Base-by-base conservation (phyloP, 2,888 invertebrate genomes). In the Nomada ruficornis region DNA sequence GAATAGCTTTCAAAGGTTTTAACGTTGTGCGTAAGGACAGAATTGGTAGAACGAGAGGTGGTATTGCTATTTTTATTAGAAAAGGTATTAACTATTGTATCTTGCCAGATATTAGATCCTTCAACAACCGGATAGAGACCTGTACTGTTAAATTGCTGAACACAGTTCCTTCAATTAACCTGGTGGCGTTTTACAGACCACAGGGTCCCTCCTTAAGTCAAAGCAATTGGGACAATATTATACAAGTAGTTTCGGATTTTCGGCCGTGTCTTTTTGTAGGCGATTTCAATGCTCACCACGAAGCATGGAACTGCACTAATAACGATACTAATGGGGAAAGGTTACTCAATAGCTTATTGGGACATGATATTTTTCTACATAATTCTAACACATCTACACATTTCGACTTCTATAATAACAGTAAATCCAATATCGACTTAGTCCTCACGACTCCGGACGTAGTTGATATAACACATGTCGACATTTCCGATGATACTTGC, bases 281-380 rank as follows among this genome's bases (percentile, higher is more conserved):
- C 2, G 63, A 72, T 54, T 72, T 72, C 18, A 70, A 70, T 29
- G 70, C 60, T 10, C 60, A 70, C 13, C 47, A 60, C 36, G 52
- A 57, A 29, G 29, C 29, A 7, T 71, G 59, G 62, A 71, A 71
- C 23, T 71, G 70, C 44, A 62, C 4, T 36, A 10, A 11, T 15
- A 42, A 20, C 10, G 26, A 55, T 10, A 15, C 42, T 9, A 63
- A 44, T 15, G 54, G 63, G 1, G 63, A 62, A 47, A 72, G 10
- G 15, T 4, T 72, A 9, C 11, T 29, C 42, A 54, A 72, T 20
- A 52, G 42, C 54, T 72, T 63, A 20, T 10, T 52, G 13, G n/a
- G 52, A 2, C 15, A 54, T 3, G n/a, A 73, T 57, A 52, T 73
- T 7, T 55, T 64, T 42, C 20, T 63, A n/a, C 62, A 63, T 42